phyloP scores from a whole-genome alignment of 2,888 invertebrate genomes.

The Oscheius sp. region DNA sequence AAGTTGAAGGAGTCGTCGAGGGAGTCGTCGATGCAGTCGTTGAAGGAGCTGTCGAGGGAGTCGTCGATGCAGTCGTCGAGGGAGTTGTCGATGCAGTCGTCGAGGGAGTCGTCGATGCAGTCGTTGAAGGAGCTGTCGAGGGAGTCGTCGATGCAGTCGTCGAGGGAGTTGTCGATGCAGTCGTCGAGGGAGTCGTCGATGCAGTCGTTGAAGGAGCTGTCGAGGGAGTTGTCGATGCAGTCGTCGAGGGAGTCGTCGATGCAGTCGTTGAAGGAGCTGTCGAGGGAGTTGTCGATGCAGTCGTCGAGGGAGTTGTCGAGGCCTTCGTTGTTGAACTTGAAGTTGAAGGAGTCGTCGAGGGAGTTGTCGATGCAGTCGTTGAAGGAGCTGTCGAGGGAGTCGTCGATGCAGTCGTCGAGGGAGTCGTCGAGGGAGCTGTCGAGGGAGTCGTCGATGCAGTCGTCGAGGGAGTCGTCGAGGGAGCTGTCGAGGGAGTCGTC shows the following conservation, averaged over 20 bases:
- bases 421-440: not conserved
- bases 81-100: not conserved
- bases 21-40: not conserved
- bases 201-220: not conserved
- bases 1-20: not conserved
- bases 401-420: not conserved
- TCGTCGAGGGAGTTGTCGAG: not conserved
- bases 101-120: not conserved
- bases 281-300: not conserved
- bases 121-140: not conserved
- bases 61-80: not conserved
- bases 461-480: not conserved
- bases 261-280: not conserved
- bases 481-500: not conserved
- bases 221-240: not conserved
- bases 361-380: not conserved
- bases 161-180: not conserved
- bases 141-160: not conserved
- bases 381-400: not conserved
- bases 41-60: not conserved
- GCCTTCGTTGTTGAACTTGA: not conserved
- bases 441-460: not conserved
- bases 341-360: slow-evolving; percentile 2
- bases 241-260: not conserved
- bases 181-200: not conserved